Evolutionary conservation across 2,113 vertebrate species (phyloP).

Genomic region (Salvelinus fontinalis): DNA sequence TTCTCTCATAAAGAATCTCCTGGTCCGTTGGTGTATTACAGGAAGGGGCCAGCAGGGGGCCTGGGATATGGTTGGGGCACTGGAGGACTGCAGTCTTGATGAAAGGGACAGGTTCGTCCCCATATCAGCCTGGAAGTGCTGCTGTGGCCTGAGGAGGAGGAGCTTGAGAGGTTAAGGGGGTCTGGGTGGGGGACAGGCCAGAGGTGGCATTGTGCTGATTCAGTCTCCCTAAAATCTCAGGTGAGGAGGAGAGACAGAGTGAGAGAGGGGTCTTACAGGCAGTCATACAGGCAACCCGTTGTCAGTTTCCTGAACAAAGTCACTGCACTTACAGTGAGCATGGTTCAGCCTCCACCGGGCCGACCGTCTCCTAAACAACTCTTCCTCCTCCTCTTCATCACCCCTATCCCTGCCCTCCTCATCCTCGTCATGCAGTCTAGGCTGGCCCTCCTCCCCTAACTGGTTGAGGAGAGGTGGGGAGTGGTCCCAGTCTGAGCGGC

Average conservation of each 20-base stretch:
- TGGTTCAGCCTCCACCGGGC: conserved; percentile 16
- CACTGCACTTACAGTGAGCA: conserved; percentile 40
- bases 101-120: too few species aligned
- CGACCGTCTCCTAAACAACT: conserved; percentile 23
- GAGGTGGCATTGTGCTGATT: not conserved
- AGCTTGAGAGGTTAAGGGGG: conserved; percentile 15
- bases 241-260: not conserved
- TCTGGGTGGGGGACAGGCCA: not conserved
- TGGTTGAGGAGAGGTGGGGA: not conserved
- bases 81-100: not conserved
- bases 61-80: not conserved
- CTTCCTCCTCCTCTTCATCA: conserved; percentile 26
- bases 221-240: conserved; percentile 25
- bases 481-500: not conserved
- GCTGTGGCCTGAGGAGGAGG: conserved; percentile 11
- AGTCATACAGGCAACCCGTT: conserved; percentile 23
- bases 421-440: too few species aligned
- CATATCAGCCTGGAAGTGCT: not conserved
- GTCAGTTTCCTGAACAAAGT: conserved; percentile 25
- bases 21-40: conserved; percentile 15
- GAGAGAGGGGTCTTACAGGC: not conserved
- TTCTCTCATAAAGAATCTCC: conserved; percentile 28
- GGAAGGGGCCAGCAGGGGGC: conserved; percentile 18
- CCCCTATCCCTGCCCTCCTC: conserved; percentile 27
- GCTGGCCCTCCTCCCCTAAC: not conserved